Evolutionary conservation across 2,888 invertebrate species (phyloP).

Genomic region (Catocala fraxini): DNA sequence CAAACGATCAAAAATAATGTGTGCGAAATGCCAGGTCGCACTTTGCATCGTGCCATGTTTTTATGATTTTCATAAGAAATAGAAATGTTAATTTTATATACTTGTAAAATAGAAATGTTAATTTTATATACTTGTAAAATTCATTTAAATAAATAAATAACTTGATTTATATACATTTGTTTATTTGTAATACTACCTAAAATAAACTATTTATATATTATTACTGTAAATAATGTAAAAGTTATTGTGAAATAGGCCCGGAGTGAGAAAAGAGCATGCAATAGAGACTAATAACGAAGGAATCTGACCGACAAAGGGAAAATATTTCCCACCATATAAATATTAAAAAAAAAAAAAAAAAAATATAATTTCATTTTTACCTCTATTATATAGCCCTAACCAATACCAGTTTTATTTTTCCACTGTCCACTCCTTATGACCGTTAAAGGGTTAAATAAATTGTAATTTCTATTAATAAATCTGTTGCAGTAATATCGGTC

Average conservation of each 20-base stretch:
- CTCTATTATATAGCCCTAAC: too few species aligned
- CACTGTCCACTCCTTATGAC: too few species aligned
- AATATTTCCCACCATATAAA: conserved; percentile 18
- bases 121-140: conserved; percentile 1
- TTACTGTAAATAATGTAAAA: conserved; percentile 1
- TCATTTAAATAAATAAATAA: neutral
- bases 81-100: too few species aligned
- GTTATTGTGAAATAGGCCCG: conserved; percentile 1
- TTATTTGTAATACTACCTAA: neutral
- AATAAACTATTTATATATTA: conserved; percentile 3
- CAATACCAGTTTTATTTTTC: too few species aligned
- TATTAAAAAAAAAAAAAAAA: neutral
- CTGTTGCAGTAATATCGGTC: too few species aligned
- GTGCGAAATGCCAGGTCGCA: conserved; percentile 8
- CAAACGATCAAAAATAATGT: conserved; percentile 21
- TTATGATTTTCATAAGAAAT: too few species aligned
- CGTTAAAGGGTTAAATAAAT: too few species aligned
- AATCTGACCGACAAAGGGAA: conserved; percentile 17
- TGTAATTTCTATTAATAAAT: too few species aligned
- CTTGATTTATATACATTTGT: neutral
- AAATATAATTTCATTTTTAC: neutral
- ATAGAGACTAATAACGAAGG: conserved; percentile 4
- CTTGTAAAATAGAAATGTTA: conserved; percentile 4
- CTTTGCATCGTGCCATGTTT: conserved; percentile 20
- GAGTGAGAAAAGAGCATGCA: conserved; percentile 4